Percentiles rank a stretch among this genome's conserved stretches.
phyloP scores from a whole-genome alignment of 2,888 invertebrate genomes.

The Ecliptopera silaceata region DNA sequence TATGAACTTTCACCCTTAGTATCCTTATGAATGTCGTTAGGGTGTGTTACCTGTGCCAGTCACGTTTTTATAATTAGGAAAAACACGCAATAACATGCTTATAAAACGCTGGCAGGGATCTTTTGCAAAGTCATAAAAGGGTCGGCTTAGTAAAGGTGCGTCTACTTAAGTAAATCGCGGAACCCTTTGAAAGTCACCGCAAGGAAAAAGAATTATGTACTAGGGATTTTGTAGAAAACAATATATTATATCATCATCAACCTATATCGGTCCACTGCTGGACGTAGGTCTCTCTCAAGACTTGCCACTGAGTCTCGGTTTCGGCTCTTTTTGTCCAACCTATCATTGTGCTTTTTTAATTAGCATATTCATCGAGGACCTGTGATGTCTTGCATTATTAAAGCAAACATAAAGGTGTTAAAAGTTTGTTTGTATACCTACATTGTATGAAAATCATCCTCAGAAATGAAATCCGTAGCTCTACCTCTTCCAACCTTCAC shows the following conservation, averaged over 20 bases:
- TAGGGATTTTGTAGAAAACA: slow-evolving; percentile 25
- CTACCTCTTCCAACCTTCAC: too few relatives aligned
- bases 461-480: too few relatives aligned
- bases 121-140: slow-evolving; percentile 26
- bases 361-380: too few relatives aligned
- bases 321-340: too few relatives aligned
- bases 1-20: neutral
- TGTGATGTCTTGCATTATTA: too few relatives aligned
- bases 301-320: too few relatives aligned
- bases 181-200: slow-evolving; percentile 28
- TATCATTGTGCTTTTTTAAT: too few relatives aligned
- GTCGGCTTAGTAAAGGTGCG: slow-evolving; percentile 25
- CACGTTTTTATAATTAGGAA: slow-evolving; percentile 10
- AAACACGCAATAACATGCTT: neutral
- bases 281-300: too few relatives aligned
- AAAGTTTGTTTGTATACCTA: too few relatives aligned
- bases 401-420: too few relatives aligned
- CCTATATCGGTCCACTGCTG: too few relatives aligned
- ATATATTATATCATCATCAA: slow-evolving; percentile 7
- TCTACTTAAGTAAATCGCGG: slow-evolving; percentile 27
- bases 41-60: neutral
- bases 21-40: neutral
- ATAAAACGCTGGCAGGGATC: neutral
- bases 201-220: slow-evolving; percentile 31
- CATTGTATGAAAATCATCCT: too few relatives aligned